Base-by-base conservation (phyloP, 2,888 invertebrate species). In the Parthenolecanium corni region DNA sequence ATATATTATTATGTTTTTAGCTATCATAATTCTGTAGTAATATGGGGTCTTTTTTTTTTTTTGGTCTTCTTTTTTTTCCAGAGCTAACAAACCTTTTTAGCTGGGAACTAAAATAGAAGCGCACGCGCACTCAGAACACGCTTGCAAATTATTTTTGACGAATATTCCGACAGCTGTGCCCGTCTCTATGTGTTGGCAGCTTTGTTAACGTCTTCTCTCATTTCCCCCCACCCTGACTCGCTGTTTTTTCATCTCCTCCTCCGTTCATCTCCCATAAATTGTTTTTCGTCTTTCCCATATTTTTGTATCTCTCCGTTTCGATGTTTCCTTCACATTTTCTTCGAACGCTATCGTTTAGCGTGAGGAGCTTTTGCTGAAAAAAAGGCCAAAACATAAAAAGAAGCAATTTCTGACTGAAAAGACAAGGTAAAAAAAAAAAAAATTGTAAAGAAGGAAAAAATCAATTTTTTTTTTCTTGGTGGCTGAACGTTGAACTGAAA, bases 41-140 rank as follows among this genome's bases (percentile, higher is more conserved):
- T 51, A n/a, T 46, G 57, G 47, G 47, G 61, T 61, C 16, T 51
- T 49, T 61, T 52, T 52, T 49, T 24, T 36, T 47, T 20, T 57
- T 54, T n/a, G n/a, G n/a, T n/a, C n/a, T n/a, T 61, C 51, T 61
- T 38, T 61, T 61, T 61, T 51, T 61, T 61, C 20, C 61, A 61
- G 61, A 61, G 36, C 51, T 61, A 49, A 58, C 58, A 53, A 38
- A 53, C 38, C 21, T 23, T 53, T 54, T 54, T 54, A 40, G 42
- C 42, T 23, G 24, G 23, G 47, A 36, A 38, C n/a, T n/a, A 38
- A 40, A 61, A 61, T 31, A 49, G 49, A 61, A 38, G 61, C 61
- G 51, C 61, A 49, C 57, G 25, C 61, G 61, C 61, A 61, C 61
- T 61, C 49, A 57, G 47, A 47, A 61, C 16, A 51, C 21, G 56